Conservation (phyloP, 2,888 invertebrate genomes). For the Drosophila seclusa region DNA sequence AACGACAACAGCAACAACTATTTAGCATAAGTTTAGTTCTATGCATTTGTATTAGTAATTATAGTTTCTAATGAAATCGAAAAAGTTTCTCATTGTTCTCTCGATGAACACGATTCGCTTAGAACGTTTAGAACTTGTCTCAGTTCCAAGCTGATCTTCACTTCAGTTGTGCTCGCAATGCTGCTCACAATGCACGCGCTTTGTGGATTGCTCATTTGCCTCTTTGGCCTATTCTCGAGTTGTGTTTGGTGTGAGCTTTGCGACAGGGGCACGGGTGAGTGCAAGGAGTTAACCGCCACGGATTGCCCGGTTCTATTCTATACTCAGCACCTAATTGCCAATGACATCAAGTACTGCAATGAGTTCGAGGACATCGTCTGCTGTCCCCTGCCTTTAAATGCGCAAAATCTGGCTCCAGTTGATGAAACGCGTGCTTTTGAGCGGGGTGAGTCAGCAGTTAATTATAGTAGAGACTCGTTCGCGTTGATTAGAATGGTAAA, state of each 20-base stretch:
- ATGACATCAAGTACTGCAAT: conserved; percentile 62
- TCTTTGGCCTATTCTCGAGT: not conserved
- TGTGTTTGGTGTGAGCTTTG: conserved; percentile 48
- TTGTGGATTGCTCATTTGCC: not conserved
- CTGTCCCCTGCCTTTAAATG: conserved; percentile 56
- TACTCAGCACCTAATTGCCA: conserved; percentile 58
- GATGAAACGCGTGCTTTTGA: conserved; percentile 50
- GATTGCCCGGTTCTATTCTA: conserved; percentile 70
- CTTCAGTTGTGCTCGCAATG: conserved; percentile 44
- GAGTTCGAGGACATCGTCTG: conserved; percentile 73
- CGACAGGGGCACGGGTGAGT: conserved; percentile 65
- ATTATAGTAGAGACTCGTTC: not conserved
- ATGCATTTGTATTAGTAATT: conserved; percentile 35
- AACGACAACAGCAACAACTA: not conserved
- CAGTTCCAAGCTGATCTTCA: conserved; percentile 2
- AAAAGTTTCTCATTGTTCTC: conserved; percentile 8
- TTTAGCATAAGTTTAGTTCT: conserved; percentile 23
- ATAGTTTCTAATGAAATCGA: conserved; percentile 16
- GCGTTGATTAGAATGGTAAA: not conserved
- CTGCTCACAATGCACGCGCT: conserved; percentile 39
- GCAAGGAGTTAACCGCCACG: conserved; percentile 52
- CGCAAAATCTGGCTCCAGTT: conserved; percentile 18
- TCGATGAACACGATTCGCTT: not conserved
- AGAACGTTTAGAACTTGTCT: not conserved
- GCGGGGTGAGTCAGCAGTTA: conserved; percentile 17